Base-by-base conservation (phyloP, 2,888 invertebrate species). In the Phasia obesa region DNA sequence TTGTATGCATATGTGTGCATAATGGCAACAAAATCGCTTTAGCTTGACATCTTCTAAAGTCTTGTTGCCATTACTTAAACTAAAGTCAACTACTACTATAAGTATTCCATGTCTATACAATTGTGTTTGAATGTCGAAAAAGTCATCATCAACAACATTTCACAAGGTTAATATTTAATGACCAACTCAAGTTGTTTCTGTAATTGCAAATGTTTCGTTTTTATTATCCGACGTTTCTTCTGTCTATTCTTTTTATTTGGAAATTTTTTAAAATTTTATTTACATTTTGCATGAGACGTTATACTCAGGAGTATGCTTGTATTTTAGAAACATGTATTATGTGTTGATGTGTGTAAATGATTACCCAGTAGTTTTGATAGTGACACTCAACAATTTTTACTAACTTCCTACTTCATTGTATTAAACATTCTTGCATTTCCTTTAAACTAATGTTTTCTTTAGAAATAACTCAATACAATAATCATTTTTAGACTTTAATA, bases 111-210 rank as follows among this genome's bases (percentile, higher is more conserved):
- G 17, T 17, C 4, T 44, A 17, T 35, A 9, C 35, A 21, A 49
- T 38, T 25, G 64, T 31, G 27, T 21, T n/a, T 19, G 23, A 51
- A 21, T 23, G 0, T 47, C 19, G 5, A 13, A 23, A 51, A 23
- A 62, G 42, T 62, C 76, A 55, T 60, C 73, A 77, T 69, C 78
- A 79, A 74, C 75, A 77, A 74, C 80, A 75, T 74, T 78, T 83
- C 70, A 75, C 79, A 79, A 71, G 85, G 85, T 88, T 87, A 88
- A 88, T 88, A 88, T 88, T 88, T 88, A 88, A 88, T 88, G 88
- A 88, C 88, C 88, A 88, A 82, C 85, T 83, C 78, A 70, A 83
- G 75, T 79, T 83, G 75, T 83, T 78, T 49, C 79, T 79, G 70
- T 79, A 85, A 86, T 85, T 85, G 85, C 85, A 81, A 86, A 83